Evolutionary conservation across 92 coral and sea anemone species (phyloP), one percentile per base, ranked within the genome.

Genomic region (Parazoanthus atlanticus): DNA sequence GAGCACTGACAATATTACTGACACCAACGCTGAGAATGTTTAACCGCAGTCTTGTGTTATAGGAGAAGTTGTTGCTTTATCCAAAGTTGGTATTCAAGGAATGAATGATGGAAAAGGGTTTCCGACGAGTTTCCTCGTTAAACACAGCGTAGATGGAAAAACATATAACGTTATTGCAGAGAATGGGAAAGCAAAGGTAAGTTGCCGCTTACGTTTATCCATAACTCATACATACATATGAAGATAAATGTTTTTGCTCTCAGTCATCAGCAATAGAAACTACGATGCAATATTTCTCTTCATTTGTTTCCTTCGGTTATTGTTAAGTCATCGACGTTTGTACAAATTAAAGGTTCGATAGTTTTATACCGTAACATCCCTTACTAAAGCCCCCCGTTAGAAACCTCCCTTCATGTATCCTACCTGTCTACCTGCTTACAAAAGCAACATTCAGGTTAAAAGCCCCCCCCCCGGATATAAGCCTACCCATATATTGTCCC

Each of bases 71-170:
- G 85, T 80, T 31, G 11, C 26, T 54, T 46, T 80, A 32, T 80
- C 85, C 26, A 80, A 31, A 32, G 52, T 80, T 54, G 85, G 85
- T 21, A 74, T 80, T 61, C 85, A 80, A 33, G 85, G 85, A 61
- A 80, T 26, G 47, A 80, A 80, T 6, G 71, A 61, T 25, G 85
- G 85, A 52, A 65, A 21, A 30, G 85, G 85, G 4, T 80, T 52
- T 21, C 85, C 85, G 0, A 80, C 47, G 16, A 80, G 85, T 32
- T 80, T 80, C 72, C 73, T 80, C 31, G 52, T 58, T 5, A 54
- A 80, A 25, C 43, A 80, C 85, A 80, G 85, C 30, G 28, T 56
- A 28, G 74, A 58, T 58, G 85, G 85, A 32, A 61, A 61, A 9
- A 34, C 32, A 25, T 80, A 80, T 33, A 30, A 19, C 7, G 74